These are phyloP conservation scores for Oreocharis arfaki DNA, from an alignment of 2,113 vertebrate genomes.

Conservation along the genomic window DNA sequence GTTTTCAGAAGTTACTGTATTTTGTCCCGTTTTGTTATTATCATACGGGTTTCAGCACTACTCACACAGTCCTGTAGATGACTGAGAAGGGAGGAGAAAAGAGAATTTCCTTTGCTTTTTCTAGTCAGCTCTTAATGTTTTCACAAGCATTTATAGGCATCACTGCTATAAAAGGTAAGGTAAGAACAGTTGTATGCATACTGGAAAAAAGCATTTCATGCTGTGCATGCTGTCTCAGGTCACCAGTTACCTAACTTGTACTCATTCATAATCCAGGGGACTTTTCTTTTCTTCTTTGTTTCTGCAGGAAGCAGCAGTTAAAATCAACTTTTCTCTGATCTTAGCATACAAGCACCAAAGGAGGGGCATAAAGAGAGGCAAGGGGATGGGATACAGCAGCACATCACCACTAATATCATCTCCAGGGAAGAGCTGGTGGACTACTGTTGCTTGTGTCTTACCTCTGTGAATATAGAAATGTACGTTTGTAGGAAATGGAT, in stretches of 20 bases:
- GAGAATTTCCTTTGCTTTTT: neutral
- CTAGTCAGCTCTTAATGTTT: neutral
- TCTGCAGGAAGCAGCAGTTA: neutral
- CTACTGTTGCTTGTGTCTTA: neutral
- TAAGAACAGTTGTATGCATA: neutral
- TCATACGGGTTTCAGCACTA: neutral
- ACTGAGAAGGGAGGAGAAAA: neutral
- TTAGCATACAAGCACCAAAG: neutral
- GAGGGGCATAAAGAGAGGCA: neutral
- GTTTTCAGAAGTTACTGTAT: neutral
- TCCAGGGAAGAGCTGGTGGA: neutral
- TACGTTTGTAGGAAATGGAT: neutral
- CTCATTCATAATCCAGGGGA: neutral
- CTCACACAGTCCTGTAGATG: neutral
- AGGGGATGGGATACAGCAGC: neutral
- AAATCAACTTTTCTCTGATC: neutral
- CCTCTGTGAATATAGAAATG: neutral
- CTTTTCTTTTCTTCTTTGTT: neutral
- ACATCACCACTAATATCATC: neutral
- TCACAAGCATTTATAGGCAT: neutral
- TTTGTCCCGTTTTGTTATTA: neutral
- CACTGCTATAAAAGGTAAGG: neutral
- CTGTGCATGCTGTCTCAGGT: neutral
- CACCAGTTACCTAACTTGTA: neutral
- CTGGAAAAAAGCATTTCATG: neutral